phyloP scores from a whole-genome alignment of 2,797 vertebrate species.

The Gymnopithys bicolor region DNA sequence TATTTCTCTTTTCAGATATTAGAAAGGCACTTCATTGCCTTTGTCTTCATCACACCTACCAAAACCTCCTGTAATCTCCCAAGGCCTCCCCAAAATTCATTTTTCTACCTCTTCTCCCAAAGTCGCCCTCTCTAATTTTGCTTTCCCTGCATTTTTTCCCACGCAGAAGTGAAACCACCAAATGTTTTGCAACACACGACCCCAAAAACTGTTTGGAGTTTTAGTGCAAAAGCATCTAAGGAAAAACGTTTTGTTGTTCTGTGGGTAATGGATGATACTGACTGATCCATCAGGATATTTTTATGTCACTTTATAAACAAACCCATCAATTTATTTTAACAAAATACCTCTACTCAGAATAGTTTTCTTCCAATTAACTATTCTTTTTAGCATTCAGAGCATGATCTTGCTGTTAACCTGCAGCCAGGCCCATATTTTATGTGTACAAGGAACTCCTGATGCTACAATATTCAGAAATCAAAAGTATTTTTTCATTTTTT shows the following conservation, averaged over 20 bases:
- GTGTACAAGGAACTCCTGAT: not conserved
- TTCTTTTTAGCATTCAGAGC: not conserved
- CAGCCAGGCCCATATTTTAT: not conserved
- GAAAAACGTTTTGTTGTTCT: not conserved
- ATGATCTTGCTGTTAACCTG: not conserved
- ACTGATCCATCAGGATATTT: not conserved
- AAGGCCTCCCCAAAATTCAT: not conserved
- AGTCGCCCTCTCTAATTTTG: not conserved
- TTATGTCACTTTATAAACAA: not conserved
- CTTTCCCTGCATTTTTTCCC: not conserved
- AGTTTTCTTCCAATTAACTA: not conserved
- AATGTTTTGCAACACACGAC: not conserved
- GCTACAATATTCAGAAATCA: not conserved
- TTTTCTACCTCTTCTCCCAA: not conserved
- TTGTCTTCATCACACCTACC: not conserved
- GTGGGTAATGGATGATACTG: not conserved
- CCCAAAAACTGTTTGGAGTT: rapidly evolving
- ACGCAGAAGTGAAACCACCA: not conserved
- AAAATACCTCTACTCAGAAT: not conserved
- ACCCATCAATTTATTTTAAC: not conserved
- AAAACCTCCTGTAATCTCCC: not conserved
- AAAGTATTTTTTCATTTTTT: not conserved
- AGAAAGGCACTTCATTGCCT: not conserved
- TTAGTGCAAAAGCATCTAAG: not conserved
- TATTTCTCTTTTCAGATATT: not conserved